A percentile compares a stretch with the other conserved stretches of the same genome.
Evolutionary conservation across 2,113 vertebrate species (phyloP).

Genomic region (Sminthopsis crassicaudata): DNA sequence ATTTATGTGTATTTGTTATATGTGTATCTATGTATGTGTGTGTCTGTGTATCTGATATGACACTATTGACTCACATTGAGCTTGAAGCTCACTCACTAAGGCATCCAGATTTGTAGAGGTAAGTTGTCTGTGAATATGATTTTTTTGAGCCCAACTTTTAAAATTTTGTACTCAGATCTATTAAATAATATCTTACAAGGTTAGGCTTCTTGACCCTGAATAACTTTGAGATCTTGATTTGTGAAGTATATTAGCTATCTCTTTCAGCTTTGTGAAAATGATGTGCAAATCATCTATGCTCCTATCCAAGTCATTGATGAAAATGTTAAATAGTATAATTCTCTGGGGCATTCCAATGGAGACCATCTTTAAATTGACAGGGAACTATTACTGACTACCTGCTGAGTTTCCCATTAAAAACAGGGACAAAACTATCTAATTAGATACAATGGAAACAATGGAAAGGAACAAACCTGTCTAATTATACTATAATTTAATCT

Average conservation of each 20-base stretch:
- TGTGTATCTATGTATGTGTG: not conserved
- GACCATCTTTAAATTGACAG: not conserved
- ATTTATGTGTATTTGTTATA: not conserved
- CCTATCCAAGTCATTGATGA: not conserved
- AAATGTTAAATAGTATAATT: not conserved
- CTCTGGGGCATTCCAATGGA: not conserved
- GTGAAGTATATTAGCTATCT: not conserved
- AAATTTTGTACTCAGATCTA: not conserved
- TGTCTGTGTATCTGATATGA: not conserved
- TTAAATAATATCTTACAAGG: not conserved
- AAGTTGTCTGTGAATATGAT: not conserved
- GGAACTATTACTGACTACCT: not conserved
- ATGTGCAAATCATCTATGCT: not conserved
- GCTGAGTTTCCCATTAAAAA: not conserved
- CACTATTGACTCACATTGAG: not conserved
- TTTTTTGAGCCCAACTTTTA: not conserved
- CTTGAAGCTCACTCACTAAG: not conserved
- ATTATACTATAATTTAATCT: not conserved
- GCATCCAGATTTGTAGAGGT: not conserved
- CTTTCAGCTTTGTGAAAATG: not conserved
- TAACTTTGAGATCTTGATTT: no score
- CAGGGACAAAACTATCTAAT: not conserved
- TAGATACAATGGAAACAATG: not conserved
- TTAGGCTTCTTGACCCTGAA: not conserved
- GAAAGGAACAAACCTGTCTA: not conserved